A percentile compares a stretch with the other conserved stretches of the same genome.
These are phyloP conservation scores for Arge pagana DNA, from an alignment of 2,888 invertebrate genomes.

Conservation along the genomic window DNA sequence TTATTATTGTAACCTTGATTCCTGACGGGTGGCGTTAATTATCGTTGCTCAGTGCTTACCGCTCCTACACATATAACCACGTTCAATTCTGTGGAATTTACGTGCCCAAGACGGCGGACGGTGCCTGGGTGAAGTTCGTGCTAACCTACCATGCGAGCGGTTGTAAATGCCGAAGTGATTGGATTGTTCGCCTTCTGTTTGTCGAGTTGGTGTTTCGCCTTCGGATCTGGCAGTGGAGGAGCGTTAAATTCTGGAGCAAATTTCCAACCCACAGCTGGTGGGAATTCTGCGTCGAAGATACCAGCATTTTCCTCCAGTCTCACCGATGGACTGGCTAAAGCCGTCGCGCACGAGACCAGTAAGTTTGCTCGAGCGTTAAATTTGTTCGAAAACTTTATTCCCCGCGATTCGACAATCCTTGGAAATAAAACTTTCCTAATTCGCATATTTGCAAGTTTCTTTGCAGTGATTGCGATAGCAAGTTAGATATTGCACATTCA, in stretches of 20 bases:
- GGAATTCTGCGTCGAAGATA: slow-evolving; percentile 42
- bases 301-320: slow-evolving; percentile 52
- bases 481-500: no score
- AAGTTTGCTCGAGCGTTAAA: slow-evolving; percentile 50
- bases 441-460: no score
- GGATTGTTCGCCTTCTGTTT: slow-evolving; percentile 45
- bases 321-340: slow-evolving; percentile 65
- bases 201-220: slow-evolving; percentile 43
- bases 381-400: no score
- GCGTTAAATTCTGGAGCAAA: slow-evolving; percentile 48
- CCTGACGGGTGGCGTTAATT: slow-evolving; percentile 29
- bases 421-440: no score
- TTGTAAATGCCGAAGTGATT: slow-evolving; percentile 47
- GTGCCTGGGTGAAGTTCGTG: slow-evolving; percentile 10
- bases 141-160: slow-evolving; percentile 55
- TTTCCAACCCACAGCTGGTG: slow-evolving; percentile 34
- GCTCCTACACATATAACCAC: slow-evolving; percentile 27
- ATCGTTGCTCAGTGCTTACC: slow-evolving; percentile 31
- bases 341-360: slow-evolving; percentile 65
- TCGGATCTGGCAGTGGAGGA: slow-evolving; percentile 50
- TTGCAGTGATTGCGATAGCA: no score
- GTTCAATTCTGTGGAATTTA: background rate
- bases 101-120: slow-evolving; percentile 23
- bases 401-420: no score
- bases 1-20: slow-evolving; percentile 37